Base-by-base conservation (phyloP, 2,888 invertebrate genomes). In the Catonia carolina region DNA sequence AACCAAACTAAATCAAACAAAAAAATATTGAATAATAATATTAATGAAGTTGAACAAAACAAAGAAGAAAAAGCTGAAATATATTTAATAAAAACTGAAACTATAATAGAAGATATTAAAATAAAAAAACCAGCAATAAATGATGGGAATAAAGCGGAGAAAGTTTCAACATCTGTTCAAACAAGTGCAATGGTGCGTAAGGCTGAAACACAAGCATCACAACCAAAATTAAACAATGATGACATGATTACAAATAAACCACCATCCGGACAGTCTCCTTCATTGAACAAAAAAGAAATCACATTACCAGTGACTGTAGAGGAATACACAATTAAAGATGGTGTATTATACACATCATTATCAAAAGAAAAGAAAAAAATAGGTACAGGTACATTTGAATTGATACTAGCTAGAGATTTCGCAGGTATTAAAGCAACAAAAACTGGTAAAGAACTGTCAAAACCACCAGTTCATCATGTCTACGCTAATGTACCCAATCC, bases 111-210 rank as follows among this genome's bases (percentile, higher is more conserved):
- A 68, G 74, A 74, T 62, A 73, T 75, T 12, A 74, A 74, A 70
- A 66, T 75, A 12, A 65, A 61, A 56, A 72, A 70, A 61, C 69
- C 69, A 61, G 56, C 59, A 10, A 6, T 27, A 8, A 27, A 8
- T 27, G 4, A 4, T 6, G 51, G 35, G 31, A 22, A 12, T 2
- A 56, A 53, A 39, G 36, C 58, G 51, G 61, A 60, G 35, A 81
- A 81, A 71, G 78, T 81, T 1, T 80, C 80, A 8, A 77, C 78
- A 1, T 75, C 78, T 1, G 78, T 72, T n/a, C 81, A 81, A 69
- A 81, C 81, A 1, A 77, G 74, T 64, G 74, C 75, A 1, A 73
- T 77, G 47, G 64, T 77, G 2, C 73, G 75, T 37, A 75, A 74
- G 67, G 62, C 73, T 39, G 69, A 67, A 49, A 56, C 62, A 22